phyloP scores from a whole-genome alignment of 2,113 vertebrate species.

The Jacana jacana region DNA sequence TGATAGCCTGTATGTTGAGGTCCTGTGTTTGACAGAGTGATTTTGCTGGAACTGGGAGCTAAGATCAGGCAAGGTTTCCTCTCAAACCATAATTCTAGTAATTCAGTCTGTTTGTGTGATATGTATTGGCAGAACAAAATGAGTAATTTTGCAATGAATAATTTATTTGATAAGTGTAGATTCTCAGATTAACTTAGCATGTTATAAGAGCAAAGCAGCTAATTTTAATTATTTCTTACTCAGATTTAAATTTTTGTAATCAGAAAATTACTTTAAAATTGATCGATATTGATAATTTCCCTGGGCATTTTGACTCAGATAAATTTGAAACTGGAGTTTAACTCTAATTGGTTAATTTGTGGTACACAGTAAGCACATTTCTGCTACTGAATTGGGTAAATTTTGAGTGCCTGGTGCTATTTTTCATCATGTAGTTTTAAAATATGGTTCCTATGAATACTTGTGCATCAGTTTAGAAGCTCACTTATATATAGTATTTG shows the following conservation, averaged over 20 bases:
- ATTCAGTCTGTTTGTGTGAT: slow-evolving; percentile 24
- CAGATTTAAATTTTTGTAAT: slow-evolving; percentile 14
- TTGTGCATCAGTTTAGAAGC: not conserved
- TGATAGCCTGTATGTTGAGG: not conserved
- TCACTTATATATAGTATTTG: not conserved
- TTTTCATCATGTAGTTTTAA: not conserved
- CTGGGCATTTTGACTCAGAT: not conserved
- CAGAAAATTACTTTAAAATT: not conserved
- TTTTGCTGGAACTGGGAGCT: not conserved
- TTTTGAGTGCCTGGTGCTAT: not conserved
- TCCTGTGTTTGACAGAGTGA: not conserved
- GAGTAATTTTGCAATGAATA: slow-evolving; percentile 35
- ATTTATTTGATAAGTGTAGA: slow-evolving; percentile 42
- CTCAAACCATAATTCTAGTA: not conserved
- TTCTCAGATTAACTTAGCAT: not conserved
- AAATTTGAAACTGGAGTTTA: not conserved
- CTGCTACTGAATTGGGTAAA: not conserved
- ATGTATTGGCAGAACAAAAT: slow-evolving; percentile 17
- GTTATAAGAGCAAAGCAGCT: not conserved
- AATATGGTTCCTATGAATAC: not conserved
- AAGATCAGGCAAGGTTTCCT: not conserved
- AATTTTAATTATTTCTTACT: slow-evolving; percentile 22
- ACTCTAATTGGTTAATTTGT: not conserved
- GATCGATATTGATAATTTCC: not conserved
- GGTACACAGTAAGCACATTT: not conserved